phyloP scores from a whole-genome alignment of 2,888 invertebrate species.

The Athrips mouffetella region DNA sequence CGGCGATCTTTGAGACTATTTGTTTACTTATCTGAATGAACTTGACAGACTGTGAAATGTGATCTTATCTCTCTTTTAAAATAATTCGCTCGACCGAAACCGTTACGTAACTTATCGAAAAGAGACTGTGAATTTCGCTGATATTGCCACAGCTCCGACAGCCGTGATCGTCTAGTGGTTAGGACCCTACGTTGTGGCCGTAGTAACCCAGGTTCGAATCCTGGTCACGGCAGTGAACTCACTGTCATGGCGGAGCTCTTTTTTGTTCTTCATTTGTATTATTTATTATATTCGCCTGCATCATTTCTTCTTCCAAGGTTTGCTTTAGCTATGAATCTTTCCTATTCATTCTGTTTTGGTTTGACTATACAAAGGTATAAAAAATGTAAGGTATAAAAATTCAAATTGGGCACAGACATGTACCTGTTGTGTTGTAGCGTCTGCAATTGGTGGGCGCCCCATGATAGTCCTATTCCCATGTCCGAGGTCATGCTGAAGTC shows the following conservation, averaged over 20 bases:
- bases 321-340: no score
- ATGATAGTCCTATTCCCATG: conserved; percentile 83
- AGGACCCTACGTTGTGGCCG: conserved; percentile 84
- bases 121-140: conserved; percentile 3
- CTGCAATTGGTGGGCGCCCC: conserved; percentile 85
- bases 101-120: conserved; percentile 1
- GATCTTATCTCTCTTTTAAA: conserved; percentile 1
- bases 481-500: conserved; percentile 88
- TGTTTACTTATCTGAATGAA: background rate
- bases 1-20: no score
- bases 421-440: conserved; percentile 84
- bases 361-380: background rate
- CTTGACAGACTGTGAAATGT: background rate
- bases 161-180: conserved; percentile 86
- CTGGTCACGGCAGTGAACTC: conserved; percentile 80
- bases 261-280: conserved; percentile 13
- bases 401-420: conserved; percentile 71
- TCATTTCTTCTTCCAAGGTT: no score
- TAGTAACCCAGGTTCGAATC: conserved; percentile 83
- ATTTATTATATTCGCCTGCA: background rate
- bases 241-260: conserved; percentile 30
- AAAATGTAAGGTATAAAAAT: conserved; percentile 15
- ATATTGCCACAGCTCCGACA: conserved; percentile 43
- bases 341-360: no score
- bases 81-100: background rate